Conservation (phyloP, 2,888 invertebrate genomes). For the Seira sanloemensis region DNA sequence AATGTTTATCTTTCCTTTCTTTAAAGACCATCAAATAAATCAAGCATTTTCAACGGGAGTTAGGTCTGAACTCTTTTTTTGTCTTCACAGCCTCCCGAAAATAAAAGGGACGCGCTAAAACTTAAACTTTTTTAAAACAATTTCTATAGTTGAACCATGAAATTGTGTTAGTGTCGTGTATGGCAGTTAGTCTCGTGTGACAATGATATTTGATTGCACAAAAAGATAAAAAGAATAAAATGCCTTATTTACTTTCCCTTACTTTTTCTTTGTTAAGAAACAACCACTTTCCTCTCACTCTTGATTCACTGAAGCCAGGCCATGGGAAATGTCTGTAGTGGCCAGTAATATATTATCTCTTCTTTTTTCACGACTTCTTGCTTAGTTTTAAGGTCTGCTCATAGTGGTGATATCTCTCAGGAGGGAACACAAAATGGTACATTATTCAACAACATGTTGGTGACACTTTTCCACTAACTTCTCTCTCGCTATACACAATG, state of each 20-base stretch:
- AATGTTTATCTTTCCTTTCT: slow-evolving; percentile 3
- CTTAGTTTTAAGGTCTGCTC: not conserved
- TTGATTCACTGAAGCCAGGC: not conserved
- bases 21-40: not conserved
- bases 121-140: not conserved
- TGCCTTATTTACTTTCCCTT: not conserved
- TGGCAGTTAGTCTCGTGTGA: not conserved
- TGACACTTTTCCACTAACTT: slow-evolving; percentile 59
- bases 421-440: slow-evolving; percentile 58
- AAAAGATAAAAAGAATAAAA: not conserved
- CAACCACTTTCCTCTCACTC: not conserved
- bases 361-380: not conserved
- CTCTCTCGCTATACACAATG: not conserved
- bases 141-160: not conserved
- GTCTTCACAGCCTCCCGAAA: not conserved
- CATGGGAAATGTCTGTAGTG: not conserved
- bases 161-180: slow-evolving; percentile 1
- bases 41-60: not conserved
- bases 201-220: not conserved
- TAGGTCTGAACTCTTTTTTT: no score
- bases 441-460: slow-evolving; percentile 64
- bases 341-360: slow-evolving; percentile 35
- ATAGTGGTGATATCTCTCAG: slow-evolving; percentile 44
- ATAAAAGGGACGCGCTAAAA: not conserved
- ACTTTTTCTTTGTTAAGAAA: not conserved